Conservation (phyloP, 2,888 invertebrate genomes). For the Aleiodes testaceus region DNA sequence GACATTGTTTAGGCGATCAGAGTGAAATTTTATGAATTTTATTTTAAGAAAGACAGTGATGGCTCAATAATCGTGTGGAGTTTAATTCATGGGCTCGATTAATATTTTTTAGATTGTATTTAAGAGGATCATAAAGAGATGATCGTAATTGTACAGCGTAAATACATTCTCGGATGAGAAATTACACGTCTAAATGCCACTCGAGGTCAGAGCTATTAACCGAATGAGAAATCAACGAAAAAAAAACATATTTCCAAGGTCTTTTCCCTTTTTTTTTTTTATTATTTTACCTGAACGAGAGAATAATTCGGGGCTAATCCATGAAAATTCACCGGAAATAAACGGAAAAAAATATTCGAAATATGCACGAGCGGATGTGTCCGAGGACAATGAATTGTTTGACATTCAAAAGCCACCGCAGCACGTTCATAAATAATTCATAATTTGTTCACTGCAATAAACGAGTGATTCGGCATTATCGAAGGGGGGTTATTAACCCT, state of each 20-base stretch:
- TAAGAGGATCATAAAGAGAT: conserved; percentile 28
- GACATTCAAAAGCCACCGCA: conserved; percentile 2
- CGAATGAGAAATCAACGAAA: neutral
- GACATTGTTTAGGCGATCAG: too few species aligned
- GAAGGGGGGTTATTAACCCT: neutral
- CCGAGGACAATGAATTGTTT: conserved; percentile 26
- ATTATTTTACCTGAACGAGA: too few species aligned
- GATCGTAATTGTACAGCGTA: conserved; percentile 19
- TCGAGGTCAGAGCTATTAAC: conserved; percentile 6
- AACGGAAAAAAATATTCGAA: conserved; percentile 7
- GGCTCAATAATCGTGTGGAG: conserved; percentile 17
- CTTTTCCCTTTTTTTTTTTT: neutral
- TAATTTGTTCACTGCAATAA: conserved; percentile 15
- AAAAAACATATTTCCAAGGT: conserved; percentile 16
- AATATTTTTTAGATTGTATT: conserved; percentile 1
- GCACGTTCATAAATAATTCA: conserved; percentile 24
- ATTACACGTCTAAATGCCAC: conserved; percentile 1
- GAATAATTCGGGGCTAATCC: neutral
- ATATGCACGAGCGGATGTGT: conserved; percentile 18
- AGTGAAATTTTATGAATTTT: too few species aligned
- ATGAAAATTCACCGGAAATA: conserved; percentile 1
- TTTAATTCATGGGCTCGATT: conserved; percentile 1
- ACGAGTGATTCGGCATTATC: neutral
- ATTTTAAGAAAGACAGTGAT: neutral
- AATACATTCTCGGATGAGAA: conserved; percentile 14